A percentile compares a stretch with the other conserved stretches of the same genome.
These are phyloP conservation scores for Diplazon laetatorius DNA, from an alignment of 2,888 invertebrate genomes.

Conservation along the genomic window DNA sequence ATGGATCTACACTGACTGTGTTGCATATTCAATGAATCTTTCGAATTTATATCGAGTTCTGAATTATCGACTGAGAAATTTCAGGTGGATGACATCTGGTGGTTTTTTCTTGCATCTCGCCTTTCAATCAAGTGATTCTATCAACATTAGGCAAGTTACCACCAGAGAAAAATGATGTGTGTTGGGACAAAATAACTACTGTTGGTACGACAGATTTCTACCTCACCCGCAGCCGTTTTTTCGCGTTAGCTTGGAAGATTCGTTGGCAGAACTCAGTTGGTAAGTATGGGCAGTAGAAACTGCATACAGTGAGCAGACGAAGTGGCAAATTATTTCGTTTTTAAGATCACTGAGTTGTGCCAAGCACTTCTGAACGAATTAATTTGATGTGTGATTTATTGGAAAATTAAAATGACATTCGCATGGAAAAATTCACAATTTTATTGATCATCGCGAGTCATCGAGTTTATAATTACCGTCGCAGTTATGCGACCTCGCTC, in stretches of 20 bases:
- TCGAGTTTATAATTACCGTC: slow-evolving; percentile 21
- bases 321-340: neutral
- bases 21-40: neutral
- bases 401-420: neutral
- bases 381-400: slow-evolving; percentile 12
- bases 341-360: neutral
- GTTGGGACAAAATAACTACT: neutral
- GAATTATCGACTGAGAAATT: slow-evolving; percentile 20
- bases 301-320: neutral
- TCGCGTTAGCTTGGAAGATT: neutral
- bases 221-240: slow-evolving; percentile 9
- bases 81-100: neutral
- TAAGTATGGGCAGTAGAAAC: neutral
- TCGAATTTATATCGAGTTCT: neutral
- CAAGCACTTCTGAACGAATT: neutral
- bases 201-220: too few species aligned
- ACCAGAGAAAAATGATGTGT: neutral
- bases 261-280: neutral
- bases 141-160: neutral
- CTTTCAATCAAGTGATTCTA: neutral
- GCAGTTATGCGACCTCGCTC: slow-evolving; percentile 28
- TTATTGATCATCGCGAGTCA: slow-evolving; percentile 15
- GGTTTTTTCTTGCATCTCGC: neutral
- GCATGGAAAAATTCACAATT: slow-evolving; percentile 25
- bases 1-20: slow-evolving; percentile 47